phyloP scores from a whole-genome alignment of 2,797 vertebrate species.

The Dromococcyx pavoninus region DNA sequence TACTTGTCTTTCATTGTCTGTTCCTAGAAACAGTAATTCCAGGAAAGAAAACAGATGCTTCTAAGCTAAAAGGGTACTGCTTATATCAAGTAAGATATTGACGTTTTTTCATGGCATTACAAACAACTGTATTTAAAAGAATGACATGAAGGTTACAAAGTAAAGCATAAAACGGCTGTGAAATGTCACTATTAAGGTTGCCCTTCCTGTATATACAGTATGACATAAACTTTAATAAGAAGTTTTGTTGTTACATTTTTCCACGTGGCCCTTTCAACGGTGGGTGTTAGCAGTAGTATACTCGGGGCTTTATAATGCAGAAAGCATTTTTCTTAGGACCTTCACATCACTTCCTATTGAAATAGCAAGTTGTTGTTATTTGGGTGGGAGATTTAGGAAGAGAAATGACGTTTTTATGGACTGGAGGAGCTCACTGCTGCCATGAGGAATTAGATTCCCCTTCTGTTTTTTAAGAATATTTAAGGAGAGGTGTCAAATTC shows the following conservation, averaged over 20 bases:
- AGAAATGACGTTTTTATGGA: not conserved
- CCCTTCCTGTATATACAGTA: not conserved
- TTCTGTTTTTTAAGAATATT: not conserved
- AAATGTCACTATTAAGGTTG: not conserved
- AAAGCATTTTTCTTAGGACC: not conserved
- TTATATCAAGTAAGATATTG: not conserved
- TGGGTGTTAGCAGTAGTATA: not conserved
- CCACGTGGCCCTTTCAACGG: not conserved
- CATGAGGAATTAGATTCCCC: not conserved
- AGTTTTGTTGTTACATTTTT: not conserved
- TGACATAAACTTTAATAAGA: not conserved
- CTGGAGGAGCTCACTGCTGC: not conserved
- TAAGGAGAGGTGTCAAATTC: too few species aligned
- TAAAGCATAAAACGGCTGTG: not conserved
- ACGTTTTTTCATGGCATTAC: not conserved
- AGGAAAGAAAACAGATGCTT: not conserved
- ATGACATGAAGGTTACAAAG: not conserved
- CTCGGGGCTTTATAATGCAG: not conserved
- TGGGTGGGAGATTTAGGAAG: not conserved
- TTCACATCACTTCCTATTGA: not conserved
- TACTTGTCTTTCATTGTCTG: not conserved
- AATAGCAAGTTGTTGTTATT: not conserved
- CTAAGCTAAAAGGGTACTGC: not conserved
- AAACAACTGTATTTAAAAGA: not conserved
- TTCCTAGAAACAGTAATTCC: conserved; percentile 18